Evolutionary conservation across 2,888 invertebrate genomes (phyloP), one percentile per base, ranked within the genome.

Genomic region (Eremobia ochroleuca): DNA sequence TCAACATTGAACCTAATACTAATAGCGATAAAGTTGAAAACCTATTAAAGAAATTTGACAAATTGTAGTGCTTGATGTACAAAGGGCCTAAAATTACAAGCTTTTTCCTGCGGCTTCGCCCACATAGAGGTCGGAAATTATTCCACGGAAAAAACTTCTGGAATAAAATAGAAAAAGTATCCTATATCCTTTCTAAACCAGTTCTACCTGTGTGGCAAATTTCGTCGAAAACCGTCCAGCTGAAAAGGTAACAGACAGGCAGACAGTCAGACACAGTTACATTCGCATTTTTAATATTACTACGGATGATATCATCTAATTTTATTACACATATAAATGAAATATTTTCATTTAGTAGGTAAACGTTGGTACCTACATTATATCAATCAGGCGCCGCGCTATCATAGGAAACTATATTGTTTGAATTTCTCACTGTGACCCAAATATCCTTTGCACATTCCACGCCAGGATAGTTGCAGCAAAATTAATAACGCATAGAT

Each of bases 391-490:
- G n/a, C 4, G 0, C n/a, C 34, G 49, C 9, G n/a, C 34, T 49
- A 28, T 28, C 21, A 25, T 59, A 67, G 3, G 1, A 21, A 18
- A 2, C 3, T 34, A 15, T n/a, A 25, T 74, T 62, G 18, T 64
- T 49, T 37, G 1, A 15, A 37, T 77, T 28, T 52, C 31, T 61
- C 21, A 43, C 15, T 34, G 25, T 71, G 25, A 31, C 25, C 59
- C 18, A 61, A 80, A 71, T 25, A 73, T 75, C 18, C 6, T n/a
- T 61, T 49, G 13, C 61, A 80, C 25, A 68, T 78, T 46, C 46
- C 58, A 40, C 31, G 59, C 40, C 25, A n/a, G 40, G 28, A 61
- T 43, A 46, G 55, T 46, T 25, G 3, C 34, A 64, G 37, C 25
- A 52, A 52, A 5, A 59, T 21, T 1, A 31, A n/a, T 31, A 62